Evolutionary conservation across 2,888 invertebrate species (phyloP).

Genomic region (Anodontia alba): DNA sequence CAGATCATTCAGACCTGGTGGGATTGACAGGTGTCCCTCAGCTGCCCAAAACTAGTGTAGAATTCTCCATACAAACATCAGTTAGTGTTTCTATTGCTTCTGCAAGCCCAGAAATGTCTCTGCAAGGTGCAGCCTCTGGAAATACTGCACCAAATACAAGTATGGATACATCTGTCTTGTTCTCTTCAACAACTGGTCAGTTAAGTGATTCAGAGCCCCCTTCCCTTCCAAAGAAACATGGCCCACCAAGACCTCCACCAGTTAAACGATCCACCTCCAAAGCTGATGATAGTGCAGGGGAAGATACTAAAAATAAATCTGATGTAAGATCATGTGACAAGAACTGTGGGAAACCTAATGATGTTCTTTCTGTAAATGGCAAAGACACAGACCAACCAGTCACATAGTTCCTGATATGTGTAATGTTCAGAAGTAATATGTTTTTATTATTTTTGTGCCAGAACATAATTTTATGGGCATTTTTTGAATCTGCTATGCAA

Average conservation of each 20-base stretch:
- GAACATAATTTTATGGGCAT: no score
- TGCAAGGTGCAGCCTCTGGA: neutral
- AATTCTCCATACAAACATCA: conserved; percentile 50
- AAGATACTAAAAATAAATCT: neutral
- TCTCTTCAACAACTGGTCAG: neutral
- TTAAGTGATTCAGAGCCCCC: neutral
- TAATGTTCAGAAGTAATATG: no score
- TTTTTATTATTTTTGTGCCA: no score
- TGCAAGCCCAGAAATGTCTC: neutral
- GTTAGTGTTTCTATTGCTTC: neutral
- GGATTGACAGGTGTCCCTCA: conserved; percentile 15
- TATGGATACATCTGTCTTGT: no score
- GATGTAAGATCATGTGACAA: neutral
- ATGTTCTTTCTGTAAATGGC: no score
- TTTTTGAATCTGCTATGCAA: no score
- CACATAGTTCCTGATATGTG: no score
- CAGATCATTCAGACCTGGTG: conserved; percentile 26
- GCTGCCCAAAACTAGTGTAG: neutral
- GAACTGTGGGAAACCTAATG: no score
- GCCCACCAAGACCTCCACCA: neutral
- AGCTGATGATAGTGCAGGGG: neutral
- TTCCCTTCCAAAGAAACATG: conserved; percentile 25
- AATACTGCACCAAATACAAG: no score
- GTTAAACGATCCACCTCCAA: neutral
- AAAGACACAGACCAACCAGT: no score